Conservation (phyloP, 2,113 vertebrate species). For the Psettodes erumei region DNA sequence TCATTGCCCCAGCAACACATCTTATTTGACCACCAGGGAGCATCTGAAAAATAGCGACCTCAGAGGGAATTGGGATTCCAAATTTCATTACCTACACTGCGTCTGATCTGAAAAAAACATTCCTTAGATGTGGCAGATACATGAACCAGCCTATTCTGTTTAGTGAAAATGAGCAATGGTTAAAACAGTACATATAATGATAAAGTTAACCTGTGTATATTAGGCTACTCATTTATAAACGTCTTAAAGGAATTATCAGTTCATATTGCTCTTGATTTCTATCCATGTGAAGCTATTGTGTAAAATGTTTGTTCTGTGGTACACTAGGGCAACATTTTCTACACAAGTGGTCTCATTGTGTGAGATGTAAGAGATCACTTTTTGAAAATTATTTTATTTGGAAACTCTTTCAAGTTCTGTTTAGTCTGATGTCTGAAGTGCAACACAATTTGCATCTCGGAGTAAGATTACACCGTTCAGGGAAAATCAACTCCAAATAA, state of each 20-base stretch:
- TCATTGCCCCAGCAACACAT: background rate
- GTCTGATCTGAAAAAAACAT: background rate
- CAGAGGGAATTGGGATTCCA: constrained; percentile 6
- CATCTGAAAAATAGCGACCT: background rate
- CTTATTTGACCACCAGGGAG: constrained; percentile 20
- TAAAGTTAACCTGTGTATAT: background rate
- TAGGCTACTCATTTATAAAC: background rate
- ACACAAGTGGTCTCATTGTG: constrained; percentile 10
- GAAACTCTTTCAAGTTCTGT: constrained; percentile 11
- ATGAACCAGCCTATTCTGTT: background rate
- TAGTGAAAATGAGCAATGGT: background rate
- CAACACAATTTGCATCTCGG: constrained; percentile 5
- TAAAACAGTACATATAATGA: too few species aligned
- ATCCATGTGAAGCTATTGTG: background rate
- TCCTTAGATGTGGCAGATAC: background rate
- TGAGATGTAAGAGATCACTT: constrained; percentile 23
- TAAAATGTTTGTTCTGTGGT: background rate
- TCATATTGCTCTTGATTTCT: constrained; percentile 9
- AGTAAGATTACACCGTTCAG: constrained; percentile 1
- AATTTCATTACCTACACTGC: background rate
- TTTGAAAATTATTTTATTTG: constrained; percentile 1
- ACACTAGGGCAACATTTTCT: background rate
- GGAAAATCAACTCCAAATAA: constrained; percentile 11
- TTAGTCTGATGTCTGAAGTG: constrained; percentile 9
- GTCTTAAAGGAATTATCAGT: background rate